Conservation (phyloP, 2,888 invertebrate genomes). For the Tortricodes alternella region DNA sequence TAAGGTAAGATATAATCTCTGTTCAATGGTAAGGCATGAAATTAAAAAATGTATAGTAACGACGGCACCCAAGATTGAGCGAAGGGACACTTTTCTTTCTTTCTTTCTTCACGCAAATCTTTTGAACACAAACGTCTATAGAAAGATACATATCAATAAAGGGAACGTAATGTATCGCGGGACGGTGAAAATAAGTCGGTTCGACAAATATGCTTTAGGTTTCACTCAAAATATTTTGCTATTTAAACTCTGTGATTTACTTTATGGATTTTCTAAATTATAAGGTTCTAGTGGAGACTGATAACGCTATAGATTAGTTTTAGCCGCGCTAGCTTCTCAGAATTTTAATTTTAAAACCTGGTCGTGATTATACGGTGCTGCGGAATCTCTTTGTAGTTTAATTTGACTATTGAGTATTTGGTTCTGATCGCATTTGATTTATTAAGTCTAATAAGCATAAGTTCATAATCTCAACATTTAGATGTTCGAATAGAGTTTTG, state of each 20-base stretch:
- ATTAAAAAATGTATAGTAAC: constrained; percentile 53
- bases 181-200: constrained; percentile 57
- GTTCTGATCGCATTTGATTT: not conserved
- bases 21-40: constrained; percentile 74
- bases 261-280: constrained; percentile 81
- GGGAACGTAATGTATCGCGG: constrained; percentile 65
- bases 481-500: not conserved
- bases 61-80: constrained; percentile 74
- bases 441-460: not conserved
- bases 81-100: constrained; percentile 72
- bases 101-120: constrained; percentile 61
- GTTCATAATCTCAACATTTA: not conserved
- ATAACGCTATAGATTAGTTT: constrained; percentile 81
- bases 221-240: constrained; percentile 76
- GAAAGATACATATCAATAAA: constrained; percentile 80
- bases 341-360: constrained; percentile 70
- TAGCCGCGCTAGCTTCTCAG: constrained; percentile 82
- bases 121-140: constrained; percentile 64
- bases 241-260: constrained; percentile 81
- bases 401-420: not conserved
- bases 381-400: constrained; percentile 19
- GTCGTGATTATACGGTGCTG: constrained; percentile 49
- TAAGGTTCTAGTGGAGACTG: constrained; percentile 83
- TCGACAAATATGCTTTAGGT: constrained; percentile 64
- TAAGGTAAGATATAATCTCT: constrained; percentile 68